These are phyloP conservation scores for Spilogale gracilis DNA, from an alignment of 2,113 vertebrate genomes.

Conservation along the genomic window DNA sequence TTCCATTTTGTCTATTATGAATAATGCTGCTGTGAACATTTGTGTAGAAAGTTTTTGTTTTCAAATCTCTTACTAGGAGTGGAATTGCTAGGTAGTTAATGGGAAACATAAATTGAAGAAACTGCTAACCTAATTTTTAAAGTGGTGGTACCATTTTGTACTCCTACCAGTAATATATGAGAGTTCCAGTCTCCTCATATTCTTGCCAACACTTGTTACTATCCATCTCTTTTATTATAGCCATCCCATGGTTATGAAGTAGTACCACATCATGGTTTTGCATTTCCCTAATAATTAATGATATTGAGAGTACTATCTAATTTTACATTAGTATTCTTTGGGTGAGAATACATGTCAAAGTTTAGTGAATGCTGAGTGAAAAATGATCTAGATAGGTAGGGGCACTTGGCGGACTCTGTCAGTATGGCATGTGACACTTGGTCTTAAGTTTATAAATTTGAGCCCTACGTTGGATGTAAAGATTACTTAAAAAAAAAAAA, in stretches of 20 bases:
- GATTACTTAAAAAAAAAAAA: not conserved
- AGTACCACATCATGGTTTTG: not conserved
- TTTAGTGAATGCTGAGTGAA: not conserved
- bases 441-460: not conserved
- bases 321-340: not conserved
- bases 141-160: not conserved
- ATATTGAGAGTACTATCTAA: not conserved
- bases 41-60: not conserved
- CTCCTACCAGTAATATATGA: not conserved
- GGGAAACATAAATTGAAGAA: not conserved
- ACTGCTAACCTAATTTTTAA: not conserved
- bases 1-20: not conserved
- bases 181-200: not conserved
- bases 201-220: not conserved
- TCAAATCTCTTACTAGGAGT: not conserved
- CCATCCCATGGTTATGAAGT: not conserved
- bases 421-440: not conserved
- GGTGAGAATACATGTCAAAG: not conserved
- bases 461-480: not conserved
- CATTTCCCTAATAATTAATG: not conserved
- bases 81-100: not conserved
- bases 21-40: not conserved
- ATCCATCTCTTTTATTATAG: not conserved
- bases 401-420: not conserved
- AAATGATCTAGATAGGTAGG: not conserved